Evolutionary conservation across 2,888 invertebrate species (phyloP).

Genomic region (Alloscopus bannaensis): DNA sequence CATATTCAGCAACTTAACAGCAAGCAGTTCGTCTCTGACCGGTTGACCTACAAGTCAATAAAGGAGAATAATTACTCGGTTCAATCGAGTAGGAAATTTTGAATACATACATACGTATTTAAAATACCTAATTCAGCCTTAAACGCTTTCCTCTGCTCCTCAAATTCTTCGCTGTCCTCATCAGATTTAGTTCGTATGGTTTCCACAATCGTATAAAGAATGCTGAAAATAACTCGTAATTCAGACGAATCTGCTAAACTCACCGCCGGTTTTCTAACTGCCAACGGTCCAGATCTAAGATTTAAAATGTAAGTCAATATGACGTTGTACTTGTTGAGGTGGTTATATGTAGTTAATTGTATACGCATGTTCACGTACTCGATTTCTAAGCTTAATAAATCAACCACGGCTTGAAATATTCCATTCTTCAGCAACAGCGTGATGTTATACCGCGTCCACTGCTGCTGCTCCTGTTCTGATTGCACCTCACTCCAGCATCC

Average conservation of each 20-base stretch:
- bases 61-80: constrained; percentile 3
- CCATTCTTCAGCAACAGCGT: constrained; percentile 93
- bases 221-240: constrained; percentile 92
- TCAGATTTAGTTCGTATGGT: constrained; percentile 82
- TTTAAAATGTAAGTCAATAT: background rate
- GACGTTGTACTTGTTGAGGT: no score
- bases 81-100: constrained; percentile 1
- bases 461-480: constrained; percentile 91
- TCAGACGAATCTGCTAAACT: constrained; percentile 94
- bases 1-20: constrained; percentile 95
- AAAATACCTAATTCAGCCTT: constrained; percentile 79
- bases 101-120: background rate
- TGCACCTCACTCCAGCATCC: constrained; percentile 96
- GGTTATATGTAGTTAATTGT: background rate
- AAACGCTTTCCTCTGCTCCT: constrained; percentile 78
- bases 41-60: constrained; percentile 76
- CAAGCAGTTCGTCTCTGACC: constrained; percentile 87
- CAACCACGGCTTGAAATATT: constrained; percentile 91
- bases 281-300: constrained; percentile 77
- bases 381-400: constrained; percentile 95
- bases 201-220: constrained; percentile 96
- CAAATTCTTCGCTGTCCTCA: constrained; percentile 74
- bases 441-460: constrained; percentile 89
- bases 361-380: constrained; percentile 80
- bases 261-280: constrained; percentile 85